phyloP scores from a whole-genome alignment of 2,888 invertebrate genomes.

The Monopis laevigella region DNA sequence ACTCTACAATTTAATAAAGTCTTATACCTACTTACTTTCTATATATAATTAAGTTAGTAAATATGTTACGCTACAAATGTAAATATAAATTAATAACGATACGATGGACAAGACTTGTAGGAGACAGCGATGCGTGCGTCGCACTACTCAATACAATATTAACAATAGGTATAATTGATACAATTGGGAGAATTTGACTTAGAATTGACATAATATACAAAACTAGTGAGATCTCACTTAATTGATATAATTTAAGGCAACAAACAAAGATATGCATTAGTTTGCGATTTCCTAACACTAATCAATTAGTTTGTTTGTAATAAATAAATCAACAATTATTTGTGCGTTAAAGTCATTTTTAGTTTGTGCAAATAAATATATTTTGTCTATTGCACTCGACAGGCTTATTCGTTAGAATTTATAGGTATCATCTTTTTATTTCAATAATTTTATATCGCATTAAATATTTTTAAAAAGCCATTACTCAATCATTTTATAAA shows the following conservation, averaged over 20 bases:
- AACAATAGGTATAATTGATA: constrained; percentile 2
- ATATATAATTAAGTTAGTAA: too few species aligned
- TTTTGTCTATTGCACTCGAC: constrained; percentile 49
- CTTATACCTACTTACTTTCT: too few species aligned
- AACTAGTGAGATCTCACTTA: not conserved
- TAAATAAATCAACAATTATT: constrained; percentile 11
- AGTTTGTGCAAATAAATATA: constrained; percentile 27
- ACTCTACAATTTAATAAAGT: too few species aligned
- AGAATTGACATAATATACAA: constrained; percentile 45
- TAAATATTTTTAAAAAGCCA: not conserved
- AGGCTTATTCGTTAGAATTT: constrained; percentile 29
- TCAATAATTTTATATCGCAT: not conserved
- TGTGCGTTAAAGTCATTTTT: constrained; percentile 16
- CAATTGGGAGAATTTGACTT: constrained; percentile 64
- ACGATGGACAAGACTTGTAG: too few species aligned
- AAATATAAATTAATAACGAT: too few species aligned
- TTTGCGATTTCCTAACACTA: too few species aligned
- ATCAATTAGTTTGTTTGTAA: too few species aligned
- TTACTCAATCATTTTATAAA: not conserved
- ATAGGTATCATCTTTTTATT: not conserved
- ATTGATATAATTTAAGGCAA: constrained; percentile 8
- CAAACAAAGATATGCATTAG: constrained; percentile 1
- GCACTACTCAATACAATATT: too few species aligned
- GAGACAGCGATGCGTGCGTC: too few species aligned
- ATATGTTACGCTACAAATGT: too few species aligned